Conservation (phyloP, 1,140 invertebrate species). For the Elymnias hypermnestra region DNA sequence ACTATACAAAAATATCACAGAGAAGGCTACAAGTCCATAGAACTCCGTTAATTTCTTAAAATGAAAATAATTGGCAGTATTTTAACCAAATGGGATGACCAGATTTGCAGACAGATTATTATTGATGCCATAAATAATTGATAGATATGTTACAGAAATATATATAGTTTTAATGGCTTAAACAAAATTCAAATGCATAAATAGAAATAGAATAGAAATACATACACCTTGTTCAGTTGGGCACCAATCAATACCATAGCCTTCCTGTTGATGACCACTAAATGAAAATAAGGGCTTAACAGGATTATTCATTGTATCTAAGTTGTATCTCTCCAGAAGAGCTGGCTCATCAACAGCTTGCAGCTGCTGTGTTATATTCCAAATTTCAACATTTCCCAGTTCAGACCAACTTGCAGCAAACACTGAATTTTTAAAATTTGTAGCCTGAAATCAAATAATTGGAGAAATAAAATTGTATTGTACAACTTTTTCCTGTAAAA, state of each 20-base stretch:
- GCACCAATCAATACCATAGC: constrained; percentile 97
- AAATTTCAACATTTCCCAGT: constrained; percentile 91
- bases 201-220: constrained; percentile 8
- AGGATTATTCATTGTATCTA: constrained; percentile 73
- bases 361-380: constrained; percentile 90
- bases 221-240: constrained; percentile 83
- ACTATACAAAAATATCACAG: too few relatives aligned
- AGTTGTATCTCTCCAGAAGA: constrained; percentile 79
- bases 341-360: constrained; percentile 85
- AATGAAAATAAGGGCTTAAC: constrained; percentile 90
- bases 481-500: too few relatives aligned
- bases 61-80: too few relatives aligned
- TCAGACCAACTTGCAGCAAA: constrained; percentile 96
- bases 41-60: too few relatives aligned
- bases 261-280: constrained; percentile 93
- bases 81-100: too few relatives aligned
- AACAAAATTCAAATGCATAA: too few relatives aligned
- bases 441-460: constrained; percentile 63
- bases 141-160: too few relatives aligned
- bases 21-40: too few relatives aligned
- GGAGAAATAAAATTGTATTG: too few relatives aligned
- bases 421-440: constrained; percentile 75
- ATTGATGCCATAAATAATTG: too few relatives aligned
- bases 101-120: too few relatives aligned
- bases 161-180: too few relatives aligned